These are phyloP conservation scores for Eptesicus fuscus DNA, from an alignment of 2,113 vertebrate species.

Conservation along the genomic window DNA sequence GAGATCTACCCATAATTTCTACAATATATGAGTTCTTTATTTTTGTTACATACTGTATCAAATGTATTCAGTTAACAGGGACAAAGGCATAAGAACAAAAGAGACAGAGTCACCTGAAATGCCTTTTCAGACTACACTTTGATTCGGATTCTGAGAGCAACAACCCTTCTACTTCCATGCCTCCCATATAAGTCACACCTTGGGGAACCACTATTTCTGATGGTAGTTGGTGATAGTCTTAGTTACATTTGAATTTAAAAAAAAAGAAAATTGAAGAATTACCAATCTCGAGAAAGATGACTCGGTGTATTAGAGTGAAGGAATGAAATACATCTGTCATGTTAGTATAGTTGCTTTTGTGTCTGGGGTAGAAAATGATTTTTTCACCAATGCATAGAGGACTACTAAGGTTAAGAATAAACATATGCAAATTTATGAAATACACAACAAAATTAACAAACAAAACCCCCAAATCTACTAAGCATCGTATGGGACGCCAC, in stretches of 20 bases:
- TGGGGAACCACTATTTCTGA: not conserved
- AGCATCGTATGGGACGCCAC: not conserved
- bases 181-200: not conserved
- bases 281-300: not conserved
- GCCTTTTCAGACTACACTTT: not conserved
- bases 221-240: not conserved
- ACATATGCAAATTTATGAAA: not conserved
- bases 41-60: not conserved
- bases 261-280: not conserved
- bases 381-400: not conserved
- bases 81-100: not conserved
- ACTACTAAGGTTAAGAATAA: not conserved
- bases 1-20: not conserved
- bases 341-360: not conserved
- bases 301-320: not conserved
- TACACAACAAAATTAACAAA: not conserved
- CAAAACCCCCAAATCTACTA: not conserved
- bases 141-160: not conserved
- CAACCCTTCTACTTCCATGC: too few species aligned
- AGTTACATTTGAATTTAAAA: not conserved
- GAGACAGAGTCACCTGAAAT: not conserved
- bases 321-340: not conserved
- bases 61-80: not conserved
- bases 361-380: not conserved
- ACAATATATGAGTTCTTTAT: not conserved